phyloP scores from a whole-genome alignment of 2,113 vertebrate genomes.

The Corvus cornix region DNA sequence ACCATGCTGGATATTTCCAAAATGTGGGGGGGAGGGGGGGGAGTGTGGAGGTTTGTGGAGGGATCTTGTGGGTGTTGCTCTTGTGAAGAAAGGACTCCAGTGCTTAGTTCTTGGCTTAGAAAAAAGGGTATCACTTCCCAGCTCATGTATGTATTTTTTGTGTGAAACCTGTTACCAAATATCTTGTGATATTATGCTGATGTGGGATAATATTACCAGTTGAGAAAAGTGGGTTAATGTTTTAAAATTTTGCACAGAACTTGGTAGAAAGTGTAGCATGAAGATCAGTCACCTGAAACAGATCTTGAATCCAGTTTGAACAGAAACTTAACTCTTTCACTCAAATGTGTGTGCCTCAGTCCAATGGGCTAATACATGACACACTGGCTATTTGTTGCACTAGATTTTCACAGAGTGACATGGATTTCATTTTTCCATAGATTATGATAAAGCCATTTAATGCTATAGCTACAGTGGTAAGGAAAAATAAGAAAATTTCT shows the following conservation, averaged over 20 bases:
- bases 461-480: neutral
- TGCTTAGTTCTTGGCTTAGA: neutral
- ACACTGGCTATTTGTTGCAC: neutral
- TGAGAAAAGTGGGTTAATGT: neutral
- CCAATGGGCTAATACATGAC: neutral
- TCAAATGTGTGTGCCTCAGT: neutral
- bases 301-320: neutral
- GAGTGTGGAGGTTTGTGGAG: too few species aligned
- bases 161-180: neutral
- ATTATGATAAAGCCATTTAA: neutral
- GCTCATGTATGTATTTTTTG: neutral
- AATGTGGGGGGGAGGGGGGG: fast-evolving
- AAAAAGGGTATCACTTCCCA: neutral
- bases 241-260: neutral
- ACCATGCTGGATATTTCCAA: neutral
- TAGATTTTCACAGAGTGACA: neutral
- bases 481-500: neutral
- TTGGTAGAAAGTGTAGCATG: neutral
- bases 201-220: neutral
- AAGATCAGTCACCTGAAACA: neutral
- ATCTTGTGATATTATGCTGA: neutral
- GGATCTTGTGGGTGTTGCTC: neutral
- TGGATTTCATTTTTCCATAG: neutral
- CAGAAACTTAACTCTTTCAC: neutral
- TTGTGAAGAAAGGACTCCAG: neutral